These are phyloP conservation scores for Crenuchus spilurus DNA, from an alignment of 2,797 vertebrate genomes.

Conservation along the genomic window DNA sequence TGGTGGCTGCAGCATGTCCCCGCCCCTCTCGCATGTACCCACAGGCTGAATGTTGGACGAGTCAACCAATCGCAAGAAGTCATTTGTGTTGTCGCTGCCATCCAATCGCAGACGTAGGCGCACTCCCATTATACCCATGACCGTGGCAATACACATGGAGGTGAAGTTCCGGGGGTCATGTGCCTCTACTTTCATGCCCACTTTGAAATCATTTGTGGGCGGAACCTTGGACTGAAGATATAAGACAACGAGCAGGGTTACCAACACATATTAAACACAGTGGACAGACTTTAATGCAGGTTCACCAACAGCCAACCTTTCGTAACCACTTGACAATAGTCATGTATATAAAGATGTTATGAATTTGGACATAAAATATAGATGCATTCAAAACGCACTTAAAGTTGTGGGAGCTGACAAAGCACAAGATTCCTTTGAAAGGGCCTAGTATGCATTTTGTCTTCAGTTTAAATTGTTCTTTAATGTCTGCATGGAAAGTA, in stretches of 20 bases:
- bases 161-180: slow-evolving; percentile 81
- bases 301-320: too few species aligned
- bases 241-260: too few species aligned
- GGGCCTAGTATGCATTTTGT: too few species aligned
- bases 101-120: slow-evolving; percentile 81
- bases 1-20: slow-evolving; percentile 86
- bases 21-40: slow-evolving; percentile 82
- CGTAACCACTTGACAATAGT: too few species aligned
- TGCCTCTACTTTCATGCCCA: slow-evolving; percentile 87
- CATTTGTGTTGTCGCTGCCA: slow-evolving; percentile 85
- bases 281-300: too few species aligned
- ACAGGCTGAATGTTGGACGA: slow-evolving; percentile 83
- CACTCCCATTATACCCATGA: slow-evolving; percentile 79
- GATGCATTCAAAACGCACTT: too few species aligned
- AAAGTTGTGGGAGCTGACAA: too few species aligned
- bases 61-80: slow-evolving; percentile 87
- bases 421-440: too few species aligned
- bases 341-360: too few species aligned
- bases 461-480: too few species aligned
- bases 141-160: slow-evolving; percentile 83
- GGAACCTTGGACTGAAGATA: slow-evolving; percentile 78
- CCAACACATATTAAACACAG: neutral
- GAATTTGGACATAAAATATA: too few species aligned
- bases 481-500: too few species aligned
- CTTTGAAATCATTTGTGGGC: slow-evolving; percentile 83